A percentile compares a stretch with the other conserved stretches of the same genome.
Conservation (phyloP, 2,888 invertebrate species). For the Drosophila melanosoma region DNA sequence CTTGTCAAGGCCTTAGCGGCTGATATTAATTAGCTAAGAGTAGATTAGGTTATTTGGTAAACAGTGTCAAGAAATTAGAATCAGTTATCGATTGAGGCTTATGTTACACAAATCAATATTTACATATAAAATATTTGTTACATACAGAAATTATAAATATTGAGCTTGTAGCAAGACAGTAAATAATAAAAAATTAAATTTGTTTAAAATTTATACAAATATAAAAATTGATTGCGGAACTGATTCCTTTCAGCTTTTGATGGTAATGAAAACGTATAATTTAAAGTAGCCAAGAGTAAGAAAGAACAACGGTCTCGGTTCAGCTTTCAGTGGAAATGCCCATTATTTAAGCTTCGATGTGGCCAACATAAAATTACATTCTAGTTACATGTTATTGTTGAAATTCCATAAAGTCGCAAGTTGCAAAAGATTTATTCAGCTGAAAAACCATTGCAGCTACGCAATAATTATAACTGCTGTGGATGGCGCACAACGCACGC, state of each 20-base stretch:
- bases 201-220: too few species aligned
- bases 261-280: background rate
- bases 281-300: background rate
- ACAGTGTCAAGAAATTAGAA: background rate
- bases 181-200: too few species aligned
- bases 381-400: background rate
- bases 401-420: constrained; percentile 7
- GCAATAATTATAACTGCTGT: constrained; percentile 32
- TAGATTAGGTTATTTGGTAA: background rate
- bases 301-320: background rate
- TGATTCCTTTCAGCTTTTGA: background rate
- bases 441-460: constrained; percentile 17
- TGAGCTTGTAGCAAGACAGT: too few species aligned
- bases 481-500: background rate
- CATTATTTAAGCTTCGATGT: background rate
- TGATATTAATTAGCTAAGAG: constrained; percentile 12
- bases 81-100: too few species aligned
- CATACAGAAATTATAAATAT: too few species aligned
- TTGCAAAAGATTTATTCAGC: constrained; percentile 23
- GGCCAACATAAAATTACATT: background rate
- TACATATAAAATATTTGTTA: too few species aligned
- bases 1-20: background rate
- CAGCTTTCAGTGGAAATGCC: background rate
- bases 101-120: too few species aligned
- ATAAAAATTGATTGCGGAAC: background rate